Conservation (phyloP, 2,797 vertebrate genomes). For the Galaxias olidus region DNA sequence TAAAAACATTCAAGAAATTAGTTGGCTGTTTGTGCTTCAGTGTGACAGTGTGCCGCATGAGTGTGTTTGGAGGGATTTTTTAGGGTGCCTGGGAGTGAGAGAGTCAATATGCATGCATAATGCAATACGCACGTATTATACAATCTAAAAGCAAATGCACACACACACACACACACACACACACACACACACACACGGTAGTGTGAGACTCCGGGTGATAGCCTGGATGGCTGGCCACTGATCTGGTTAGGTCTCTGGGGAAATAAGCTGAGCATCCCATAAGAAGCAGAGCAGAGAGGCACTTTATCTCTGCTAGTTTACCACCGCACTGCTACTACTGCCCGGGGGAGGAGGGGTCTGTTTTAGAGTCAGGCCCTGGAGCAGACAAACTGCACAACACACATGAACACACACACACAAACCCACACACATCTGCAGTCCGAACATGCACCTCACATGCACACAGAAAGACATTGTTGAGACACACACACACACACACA, state of each 20-base stretch:
- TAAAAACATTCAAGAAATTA: too few relatives aligned
- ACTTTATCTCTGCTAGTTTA: constrained; percentile 24
- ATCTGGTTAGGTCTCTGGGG: constrained; percentile 8
- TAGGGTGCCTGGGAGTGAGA: too few relatives aligned
- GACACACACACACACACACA: neutral
- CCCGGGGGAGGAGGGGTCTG: too few relatives aligned
- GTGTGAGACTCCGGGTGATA: neutral
- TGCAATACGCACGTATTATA: too few relatives aligned
- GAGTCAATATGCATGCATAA: too few relatives aligned
- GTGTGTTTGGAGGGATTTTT: too few relatives aligned
- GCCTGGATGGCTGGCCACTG: neutral
- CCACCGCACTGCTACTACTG: neutral
- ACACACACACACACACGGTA: neutral
- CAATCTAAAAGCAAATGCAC: neutral
- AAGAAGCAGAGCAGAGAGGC: constrained; percentile 8
- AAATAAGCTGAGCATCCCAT: constrained; percentile 14
- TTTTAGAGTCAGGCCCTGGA: too few relatives aligned
- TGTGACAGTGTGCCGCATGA: too few relatives aligned
- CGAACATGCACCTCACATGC: neutral
- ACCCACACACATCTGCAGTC: neutral
- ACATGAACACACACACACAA: too few relatives aligned
- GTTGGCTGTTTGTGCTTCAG: too few relatives aligned
- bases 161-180: constrained; percentile 4
- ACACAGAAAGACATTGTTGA: neutral
- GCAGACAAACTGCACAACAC: neutral